Evolutionary conservation across 2,888 invertebrate genomes (phyloP).

Genomic region (Pemphredon lugubris): DNA sequence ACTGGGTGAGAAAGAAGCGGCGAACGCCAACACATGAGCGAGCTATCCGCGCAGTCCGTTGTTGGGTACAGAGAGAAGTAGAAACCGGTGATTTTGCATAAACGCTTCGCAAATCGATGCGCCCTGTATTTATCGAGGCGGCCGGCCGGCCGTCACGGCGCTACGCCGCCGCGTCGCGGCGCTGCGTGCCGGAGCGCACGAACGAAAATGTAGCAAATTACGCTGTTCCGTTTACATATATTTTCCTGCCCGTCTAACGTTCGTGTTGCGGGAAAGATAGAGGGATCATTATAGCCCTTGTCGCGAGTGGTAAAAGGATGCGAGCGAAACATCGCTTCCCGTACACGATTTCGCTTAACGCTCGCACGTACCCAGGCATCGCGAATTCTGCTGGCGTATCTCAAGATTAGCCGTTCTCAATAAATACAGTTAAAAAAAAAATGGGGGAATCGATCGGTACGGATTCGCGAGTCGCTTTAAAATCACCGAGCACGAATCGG

Average conservation of each 20-base stretch:
- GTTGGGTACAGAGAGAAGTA: neutral
- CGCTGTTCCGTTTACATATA: slow-evolving; percentile 23
- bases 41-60: neutral
- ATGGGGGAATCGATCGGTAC: too few species aligned
- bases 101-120: slow-evolving; percentile 4
- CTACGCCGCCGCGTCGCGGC: too few species aligned
- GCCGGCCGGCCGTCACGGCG: neutral
- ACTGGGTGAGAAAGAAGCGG: neutral
- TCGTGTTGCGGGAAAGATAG: slow-evolving; percentile 1
- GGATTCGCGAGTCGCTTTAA: too few species aligned
- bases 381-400: too few species aligned
- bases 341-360: too few species aligned
- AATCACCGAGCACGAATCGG: too few species aligned
- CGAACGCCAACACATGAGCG: neutral
- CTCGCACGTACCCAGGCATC: too few species aligned
- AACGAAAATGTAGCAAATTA: slow-evolving; percentile 16
- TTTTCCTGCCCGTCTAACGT: neutral
- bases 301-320: too few species aligned
- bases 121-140: slow-evolving; percentile 24
- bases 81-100: slow-evolving; percentile 19
- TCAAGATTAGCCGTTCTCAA: too few species aligned
- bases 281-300: too few species aligned
- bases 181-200: neutral
- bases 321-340: too few species aligned
- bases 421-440: too few species aligned